Conservation (phyloP, 2,113 vertebrate species). For the Ivindomyrus marchei region DNA sequence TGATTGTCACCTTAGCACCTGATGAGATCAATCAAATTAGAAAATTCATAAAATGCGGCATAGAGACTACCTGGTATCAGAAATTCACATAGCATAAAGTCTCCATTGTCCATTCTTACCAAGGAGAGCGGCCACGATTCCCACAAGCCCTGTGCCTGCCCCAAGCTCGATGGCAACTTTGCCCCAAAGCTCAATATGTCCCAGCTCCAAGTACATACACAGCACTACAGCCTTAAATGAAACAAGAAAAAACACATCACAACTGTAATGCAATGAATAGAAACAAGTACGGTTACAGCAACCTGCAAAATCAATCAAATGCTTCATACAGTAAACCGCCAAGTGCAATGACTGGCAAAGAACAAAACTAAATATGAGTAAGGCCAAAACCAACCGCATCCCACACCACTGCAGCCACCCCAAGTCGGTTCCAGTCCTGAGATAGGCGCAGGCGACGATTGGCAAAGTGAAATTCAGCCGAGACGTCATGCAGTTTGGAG, state of each 20-base stretch:
- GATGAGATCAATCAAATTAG: not conserved
- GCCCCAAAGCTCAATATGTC: conserved; percentile 64
- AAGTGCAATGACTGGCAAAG: not conserved
- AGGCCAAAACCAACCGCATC: conserved; percentile 71
- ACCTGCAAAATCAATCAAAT: not conserved
- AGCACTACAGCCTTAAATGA: conserved; percentile 78
- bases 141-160: conserved; percentile 87
- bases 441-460: conserved; percentile 62
- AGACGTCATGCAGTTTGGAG: conserved; percentile 72
- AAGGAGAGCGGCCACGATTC: conserved; percentile 82
- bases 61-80: not conserved
- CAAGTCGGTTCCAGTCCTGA: conserved; percentile 85
- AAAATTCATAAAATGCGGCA: not conserved
- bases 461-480: conserved; percentile 68
- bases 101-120: conserved; percentile 59
- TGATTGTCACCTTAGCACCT: conserved; percentile 88
- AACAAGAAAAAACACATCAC: conserved; percentile 11
- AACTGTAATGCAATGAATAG: not conserved
- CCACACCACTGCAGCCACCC: conserved; percentile 91
- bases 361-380: not conserved
- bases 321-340: not conserved
- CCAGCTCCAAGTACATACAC: conserved; percentile 80
- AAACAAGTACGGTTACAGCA: not conserved
- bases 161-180: conserved; percentile 77
- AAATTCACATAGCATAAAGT: not conserved